These are phyloP conservation scores for Selenia dentaria DNA, from an alignment of 2,888 invertebrate genomes.

Conservation along the genomic window DNA sequence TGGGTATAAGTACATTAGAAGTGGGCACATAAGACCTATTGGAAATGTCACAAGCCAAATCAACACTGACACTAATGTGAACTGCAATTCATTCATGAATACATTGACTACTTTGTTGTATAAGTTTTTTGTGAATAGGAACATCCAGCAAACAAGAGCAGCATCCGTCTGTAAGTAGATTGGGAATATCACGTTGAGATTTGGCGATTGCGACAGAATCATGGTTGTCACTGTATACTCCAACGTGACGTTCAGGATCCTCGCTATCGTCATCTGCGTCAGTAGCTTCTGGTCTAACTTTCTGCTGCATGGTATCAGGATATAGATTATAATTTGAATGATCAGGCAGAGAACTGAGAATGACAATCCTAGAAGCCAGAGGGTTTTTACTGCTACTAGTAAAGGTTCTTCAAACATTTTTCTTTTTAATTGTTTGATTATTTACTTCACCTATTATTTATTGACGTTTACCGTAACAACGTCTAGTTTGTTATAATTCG, in stretches of 20 bases:
- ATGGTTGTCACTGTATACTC: slow-evolving; percentile 44
- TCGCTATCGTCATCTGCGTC: slow-evolving; percentile 52
- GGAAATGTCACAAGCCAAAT: slow-evolving; percentile 52
- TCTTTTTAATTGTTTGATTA: not conserved
- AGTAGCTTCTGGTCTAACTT: slow-evolving; percentile 60
- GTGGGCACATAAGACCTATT: slow-evolving; percentile 42
- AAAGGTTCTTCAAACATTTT: not conserved
- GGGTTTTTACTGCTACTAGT: not conserved
- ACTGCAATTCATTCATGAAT: slow-evolving; percentile 41
- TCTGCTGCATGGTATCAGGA: slow-evolving; percentile 45
- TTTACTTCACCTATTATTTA: too few relatives aligned
- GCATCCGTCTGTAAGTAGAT: slow-evolving; percentile 56
- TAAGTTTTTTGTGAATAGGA: slow-evolving; percentile 61
- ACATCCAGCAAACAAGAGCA: slow-evolving; percentile 60
- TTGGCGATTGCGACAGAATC: not conserved
- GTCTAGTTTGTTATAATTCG: too few relatives aligned
- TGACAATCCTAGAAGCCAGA: slow-evolving; percentile 51
- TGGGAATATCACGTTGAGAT: slow-evolving; percentile 31
- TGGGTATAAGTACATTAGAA: slow-evolving; percentile 6
- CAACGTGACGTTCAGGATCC: slow-evolving; percentile 46
- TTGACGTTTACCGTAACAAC: too few relatives aligned
- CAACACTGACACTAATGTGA: slow-evolving; percentile 37
- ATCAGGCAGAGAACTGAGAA: slow-evolving; percentile 46
- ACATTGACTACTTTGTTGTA: slow-evolving; percentile 64
- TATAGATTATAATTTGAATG: slow-evolving; percentile 44